phyloP scores from a whole-genome alignment of 1,140 invertebrate species.

The Zaprionus taronus region DNA sequence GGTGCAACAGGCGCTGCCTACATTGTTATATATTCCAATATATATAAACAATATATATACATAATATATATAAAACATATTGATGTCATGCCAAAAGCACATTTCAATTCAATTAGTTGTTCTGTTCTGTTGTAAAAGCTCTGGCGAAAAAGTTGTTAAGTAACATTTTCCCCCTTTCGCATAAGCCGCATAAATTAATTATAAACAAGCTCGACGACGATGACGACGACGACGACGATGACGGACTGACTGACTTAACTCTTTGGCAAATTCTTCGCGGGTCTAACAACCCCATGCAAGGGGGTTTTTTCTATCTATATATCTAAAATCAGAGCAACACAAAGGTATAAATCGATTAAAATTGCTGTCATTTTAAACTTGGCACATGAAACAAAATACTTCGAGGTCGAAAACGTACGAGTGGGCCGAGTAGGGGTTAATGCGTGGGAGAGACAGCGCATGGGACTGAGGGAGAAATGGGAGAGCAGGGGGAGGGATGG shows the following conservation, averaged over 20 bases:
- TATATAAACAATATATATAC: conserved; percentile 1
- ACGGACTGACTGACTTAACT: conserved; percentile 2
- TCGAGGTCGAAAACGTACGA: conserved; percentile 6
- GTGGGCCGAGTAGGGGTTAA: neutral
- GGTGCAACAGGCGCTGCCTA: neutral
- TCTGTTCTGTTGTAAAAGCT: conserved; percentile 43
- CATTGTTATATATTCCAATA: neutral
- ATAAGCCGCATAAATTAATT: conserved; percentile 64
- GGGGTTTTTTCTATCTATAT: conserved; percentile 3
- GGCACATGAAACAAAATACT: conserved; percentile 74
- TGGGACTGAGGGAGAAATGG: neutral
- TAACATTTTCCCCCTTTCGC: conserved; percentile 38
- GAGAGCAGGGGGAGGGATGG: too few species aligned
- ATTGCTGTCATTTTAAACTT: conserved; percentile 82
- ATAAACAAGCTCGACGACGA: conserved; percentile 33
- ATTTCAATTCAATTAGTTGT: conserved; percentile 79
- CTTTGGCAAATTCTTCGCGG: conserved; percentile 1
- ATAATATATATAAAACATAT: conserved; percentile 18
- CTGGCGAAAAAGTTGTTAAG: conserved; percentile 35
- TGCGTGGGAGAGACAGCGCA: neutral
- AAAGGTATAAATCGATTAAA: conserved; percentile 78
- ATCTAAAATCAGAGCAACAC: conserved; percentile 56
- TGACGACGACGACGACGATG: neutral
- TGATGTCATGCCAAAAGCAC: conserved; percentile 74
- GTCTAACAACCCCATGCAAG: neutral